Percentiles rank a stretch among this genome's conserved stretches.
These are phyloP conservation scores for Hyposoter dolosus DNA, from an alignment of 2,888 invertebrate genomes.

Conservation along the genomic window DNA sequence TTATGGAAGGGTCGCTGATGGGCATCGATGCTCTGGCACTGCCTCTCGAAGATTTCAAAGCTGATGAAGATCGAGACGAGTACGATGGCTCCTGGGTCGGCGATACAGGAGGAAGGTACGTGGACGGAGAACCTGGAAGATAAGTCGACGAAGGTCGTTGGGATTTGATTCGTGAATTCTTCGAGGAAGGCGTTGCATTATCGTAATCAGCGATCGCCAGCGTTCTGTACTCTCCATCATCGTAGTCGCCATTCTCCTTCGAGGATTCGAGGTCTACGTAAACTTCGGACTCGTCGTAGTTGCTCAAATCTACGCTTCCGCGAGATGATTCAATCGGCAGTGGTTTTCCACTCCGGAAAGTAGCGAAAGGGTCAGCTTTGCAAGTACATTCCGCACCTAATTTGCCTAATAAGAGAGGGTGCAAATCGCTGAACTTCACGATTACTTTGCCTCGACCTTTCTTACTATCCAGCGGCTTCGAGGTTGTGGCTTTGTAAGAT, in stretches of 20 bases:
- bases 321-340: constrained; percentile 78
- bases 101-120: constrained; percentile 46
- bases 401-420: constrained; percentile 90
- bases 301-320: constrained; percentile 80
- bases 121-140: constrained; percentile 58
- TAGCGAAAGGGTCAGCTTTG: constrained; percentile 82
- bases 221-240: constrained; percentile 53
- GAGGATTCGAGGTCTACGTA: constrained; percentile 81
- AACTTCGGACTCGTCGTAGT: constrained; percentile 83
- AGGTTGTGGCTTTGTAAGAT: constrained; percentile 45
- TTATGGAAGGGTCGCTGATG: constrained; percentile 50
- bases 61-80: constrained; percentile 44
- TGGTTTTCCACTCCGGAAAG: constrained; percentile 77
- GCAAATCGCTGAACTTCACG: constrained; percentile 90
- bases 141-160: constrained; percentile 65
- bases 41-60: constrained; percentile 44
- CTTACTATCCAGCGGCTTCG: constrained; percentile 42
- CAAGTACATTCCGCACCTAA: constrained; percentile 91
- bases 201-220: constrained; percentile 65
- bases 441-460: constrained; percentile 86
- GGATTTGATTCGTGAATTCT: constrained; percentile 32
- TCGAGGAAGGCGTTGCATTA: constrained; percentile 42
- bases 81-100: constrained; percentile 51
- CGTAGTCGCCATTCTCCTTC: constrained; percentile 68
- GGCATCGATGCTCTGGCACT: constrained; percentile 19